Percentiles rank a stretch among this genome's conserved stretches.
These are phyloP conservation scores for Araneus ventricosus DNA, from an alignment of 1,140 invertebrate species.

Conservation along the genomic window DNA sequence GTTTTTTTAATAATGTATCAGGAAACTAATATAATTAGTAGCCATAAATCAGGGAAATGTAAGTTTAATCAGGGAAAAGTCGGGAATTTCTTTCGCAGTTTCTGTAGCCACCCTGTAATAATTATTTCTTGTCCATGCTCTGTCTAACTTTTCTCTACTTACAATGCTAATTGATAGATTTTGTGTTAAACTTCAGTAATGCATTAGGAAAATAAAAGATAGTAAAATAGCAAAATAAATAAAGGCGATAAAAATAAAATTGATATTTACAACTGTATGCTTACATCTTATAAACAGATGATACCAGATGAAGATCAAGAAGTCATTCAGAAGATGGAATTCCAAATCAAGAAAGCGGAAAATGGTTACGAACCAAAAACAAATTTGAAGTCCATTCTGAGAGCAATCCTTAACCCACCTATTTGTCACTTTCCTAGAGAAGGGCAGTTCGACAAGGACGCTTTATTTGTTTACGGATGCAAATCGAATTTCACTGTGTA, in stretches of 20 bases:
- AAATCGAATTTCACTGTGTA: constrained; percentile 62
- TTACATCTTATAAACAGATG: constrained; percentile 19
- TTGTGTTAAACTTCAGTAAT: neutral
- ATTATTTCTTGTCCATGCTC: too few relatives aligned
- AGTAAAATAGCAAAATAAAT: too few relatives aligned
- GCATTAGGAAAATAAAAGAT: neutral
- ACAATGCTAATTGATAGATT: too few relatives aligned
- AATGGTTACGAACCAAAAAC: constrained; percentile 51
- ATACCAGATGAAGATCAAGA: constrained; percentile 67
- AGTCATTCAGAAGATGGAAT: constrained; percentile 51
- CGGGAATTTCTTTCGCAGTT: too few relatives aligned
- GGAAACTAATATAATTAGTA: too few relatives aligned
- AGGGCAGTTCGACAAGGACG: neutral
- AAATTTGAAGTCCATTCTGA: constrained; percentile 34
- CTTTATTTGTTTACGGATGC: constrained; percentile 51
- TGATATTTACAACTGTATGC: neutral
- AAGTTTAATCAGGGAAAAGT: too few relatives aligned
- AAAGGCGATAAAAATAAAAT: neutral
- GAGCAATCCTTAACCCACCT: constrained; percentile 40
- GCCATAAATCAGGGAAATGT: too few relatives aligned
- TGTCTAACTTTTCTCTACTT: too few relatives aligned
- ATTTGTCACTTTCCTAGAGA: constrained; percentile 42
- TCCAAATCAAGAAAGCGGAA: constrained; percentile 29
- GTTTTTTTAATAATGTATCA: too few relatives aligned
- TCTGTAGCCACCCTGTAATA: too few relatives aligned